These are phyloP conservation scores for Megalopta genalis DNA, from an alignment of 1,140 invertebrate species.

Conservation along the genomic window DNA sequence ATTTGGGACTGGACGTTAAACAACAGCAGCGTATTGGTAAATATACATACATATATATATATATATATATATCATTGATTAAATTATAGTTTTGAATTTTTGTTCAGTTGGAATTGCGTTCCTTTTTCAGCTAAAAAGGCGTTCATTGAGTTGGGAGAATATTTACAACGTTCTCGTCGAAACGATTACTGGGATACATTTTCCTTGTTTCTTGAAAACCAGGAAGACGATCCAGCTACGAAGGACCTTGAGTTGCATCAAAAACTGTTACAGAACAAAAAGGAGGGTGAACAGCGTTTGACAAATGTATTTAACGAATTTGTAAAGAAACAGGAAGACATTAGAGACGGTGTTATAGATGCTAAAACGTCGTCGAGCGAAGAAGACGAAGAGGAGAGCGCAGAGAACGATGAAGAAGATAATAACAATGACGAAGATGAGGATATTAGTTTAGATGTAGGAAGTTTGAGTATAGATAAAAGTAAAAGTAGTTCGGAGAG, in stretches of 20 bases:
- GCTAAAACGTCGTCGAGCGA: conserved; percentile 50
- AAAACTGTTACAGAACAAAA: conserved; percentile 71
- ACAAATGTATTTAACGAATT: conserved; percentile 75
- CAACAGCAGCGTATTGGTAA: conserved; percentile 78
- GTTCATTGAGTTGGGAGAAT: conserved; percentile 80
- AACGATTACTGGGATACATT: conserved; percentile 81
- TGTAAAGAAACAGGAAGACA: conserved; percentile 68
- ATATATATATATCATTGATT: conserved; percentile 18
- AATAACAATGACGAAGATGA: conserved; percentile 58
- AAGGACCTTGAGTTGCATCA: conserved; percentile 75
- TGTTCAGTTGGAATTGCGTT: background rate
- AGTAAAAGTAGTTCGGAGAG: conserved; percentile 75
- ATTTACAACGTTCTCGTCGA: conserved; percentile 79
- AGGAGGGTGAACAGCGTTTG: conserved; percentile 76
- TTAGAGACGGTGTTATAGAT: conserved; percentile 64
- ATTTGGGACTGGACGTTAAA: conserved; percentile 73
- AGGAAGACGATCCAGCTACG: conserved; percentile 80
- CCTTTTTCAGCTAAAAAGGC: conserved; percentile 78
- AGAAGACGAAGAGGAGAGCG: conserved; percentile 70
- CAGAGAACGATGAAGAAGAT: conserved; percentile 52
- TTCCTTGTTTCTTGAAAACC: conserved; percentile 73
- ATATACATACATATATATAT: conserved; percentile 50
- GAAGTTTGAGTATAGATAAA: conserved; percentile 55
- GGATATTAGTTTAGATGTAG: conserved; percentile 62
- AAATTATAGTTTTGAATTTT: background rate